These are phyloP conservation scores for Arizona elegans DNA, from an alignment of 2,113 vertebrate species.

Conservation along the genomic window DNA sequence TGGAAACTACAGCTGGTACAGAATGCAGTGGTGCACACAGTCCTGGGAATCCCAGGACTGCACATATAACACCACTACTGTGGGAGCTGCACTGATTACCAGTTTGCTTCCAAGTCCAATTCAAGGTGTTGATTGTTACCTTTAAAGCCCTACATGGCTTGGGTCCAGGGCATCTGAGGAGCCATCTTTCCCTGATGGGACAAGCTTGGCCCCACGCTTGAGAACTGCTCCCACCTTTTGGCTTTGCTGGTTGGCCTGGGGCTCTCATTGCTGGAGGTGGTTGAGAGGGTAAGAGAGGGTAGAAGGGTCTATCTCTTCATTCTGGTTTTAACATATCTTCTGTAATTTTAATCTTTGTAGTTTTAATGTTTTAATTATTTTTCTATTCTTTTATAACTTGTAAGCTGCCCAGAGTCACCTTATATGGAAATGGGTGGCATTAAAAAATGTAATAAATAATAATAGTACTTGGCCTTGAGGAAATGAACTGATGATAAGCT, in stretches of 20 bases:
- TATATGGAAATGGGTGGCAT: background rate
- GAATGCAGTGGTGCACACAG: background rate
- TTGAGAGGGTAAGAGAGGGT: background rate
- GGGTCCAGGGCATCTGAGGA: background rate
- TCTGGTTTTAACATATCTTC: background rate
- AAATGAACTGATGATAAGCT: background rate
- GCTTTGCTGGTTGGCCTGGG: background rate
- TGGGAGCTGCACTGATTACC: background rate
- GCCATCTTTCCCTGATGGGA: background rate
- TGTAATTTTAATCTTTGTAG: background rate
- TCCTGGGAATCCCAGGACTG: background rate
- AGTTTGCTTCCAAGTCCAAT: background rate
- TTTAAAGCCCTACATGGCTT: background rate
- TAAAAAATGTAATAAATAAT: background rate
- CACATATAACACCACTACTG: background rate
- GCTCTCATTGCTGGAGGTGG: background rate
- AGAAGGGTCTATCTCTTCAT: background rate
- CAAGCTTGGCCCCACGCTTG: background rate
- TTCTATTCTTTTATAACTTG: background rate
- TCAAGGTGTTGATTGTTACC: background rate
- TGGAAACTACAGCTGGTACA: background rate
- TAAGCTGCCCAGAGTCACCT: background rate
- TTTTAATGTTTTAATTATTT: background rate
- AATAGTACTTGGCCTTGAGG: background rate
- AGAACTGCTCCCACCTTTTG: background rate